Conservation (phyloP, 2,888 invertebrate species). For the Trachelus iudaicus region DNA sequence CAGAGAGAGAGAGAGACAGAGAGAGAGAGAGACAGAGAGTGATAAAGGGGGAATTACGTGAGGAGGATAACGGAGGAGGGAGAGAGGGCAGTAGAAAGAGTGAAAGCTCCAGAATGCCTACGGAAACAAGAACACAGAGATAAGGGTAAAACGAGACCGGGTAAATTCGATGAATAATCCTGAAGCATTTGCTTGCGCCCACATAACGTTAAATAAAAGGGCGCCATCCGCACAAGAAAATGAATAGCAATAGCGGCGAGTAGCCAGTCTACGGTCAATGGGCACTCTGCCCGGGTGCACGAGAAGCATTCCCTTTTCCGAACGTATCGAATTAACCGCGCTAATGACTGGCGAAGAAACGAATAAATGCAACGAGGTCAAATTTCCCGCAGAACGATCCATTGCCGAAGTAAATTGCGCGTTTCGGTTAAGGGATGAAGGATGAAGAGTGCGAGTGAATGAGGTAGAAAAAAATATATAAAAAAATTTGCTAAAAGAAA, state of each 20-base stretch:
- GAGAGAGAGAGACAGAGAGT: too few relatives aligned
- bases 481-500: neutral
- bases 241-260: neutral
- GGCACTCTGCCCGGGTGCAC: constrained; percentile 32
- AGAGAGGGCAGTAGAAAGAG: neutral
- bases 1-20: too few relatives aligned
- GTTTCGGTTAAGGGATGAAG: neutral
- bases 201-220: neutral
- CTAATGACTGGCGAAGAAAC: neutral
- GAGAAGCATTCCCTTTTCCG: neutral
- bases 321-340: neutral
- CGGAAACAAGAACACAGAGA: neutral
- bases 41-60: neutral
- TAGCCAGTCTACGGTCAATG: constrained; percentile 40
- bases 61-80: neutral
- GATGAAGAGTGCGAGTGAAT: neutral
- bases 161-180: constrained; percentile 12
- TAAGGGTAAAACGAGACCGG: neutral
- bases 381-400: neutral
- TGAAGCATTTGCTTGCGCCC: neutral
- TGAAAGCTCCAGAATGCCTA: neutral
- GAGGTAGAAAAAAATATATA: neutral
- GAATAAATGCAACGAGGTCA: neutral
- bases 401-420: neutral
- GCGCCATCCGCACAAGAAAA: neutral